Percentiles rank a stretch among this genome's conserved stretches.
phyloP scores from a whole-genome alignment of 2,888 invertebrate species.

The Agrochola macilenta region DNA sequence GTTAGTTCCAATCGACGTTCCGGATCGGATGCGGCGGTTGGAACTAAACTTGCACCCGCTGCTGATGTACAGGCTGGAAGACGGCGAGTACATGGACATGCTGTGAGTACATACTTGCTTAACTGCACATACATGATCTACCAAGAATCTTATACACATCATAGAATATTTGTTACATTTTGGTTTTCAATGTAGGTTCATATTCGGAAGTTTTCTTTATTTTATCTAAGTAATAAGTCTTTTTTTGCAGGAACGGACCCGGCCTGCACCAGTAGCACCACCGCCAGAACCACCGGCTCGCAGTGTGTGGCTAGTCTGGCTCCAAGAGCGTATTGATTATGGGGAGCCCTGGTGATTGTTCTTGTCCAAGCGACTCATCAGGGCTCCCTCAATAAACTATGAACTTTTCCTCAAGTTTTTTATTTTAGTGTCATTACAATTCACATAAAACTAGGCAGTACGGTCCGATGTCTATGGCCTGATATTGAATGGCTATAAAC shows the following conservation, averaged over 20 bases:
- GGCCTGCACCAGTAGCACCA: neutral
- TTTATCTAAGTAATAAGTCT: too few species aligned
- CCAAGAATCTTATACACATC: too few species aligned
- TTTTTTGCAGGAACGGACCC: neutral
- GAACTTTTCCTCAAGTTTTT: conserved; percentile 15
- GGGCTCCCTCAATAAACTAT: conserved; percentile 27
- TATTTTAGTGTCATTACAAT: neutral
- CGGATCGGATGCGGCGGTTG: too few species aligned
- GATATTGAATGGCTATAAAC: neutral
- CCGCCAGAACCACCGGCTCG: neutral
- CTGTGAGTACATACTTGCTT: too few species aligned
- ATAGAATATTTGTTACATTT: too few species aligned
- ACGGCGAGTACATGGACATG: too few species aligned
- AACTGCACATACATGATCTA: too few species aligned
- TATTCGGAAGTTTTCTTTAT: neutral
- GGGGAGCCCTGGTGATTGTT: conserved; percentile 13
- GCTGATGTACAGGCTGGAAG: too few species aligned
- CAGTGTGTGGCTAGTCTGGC: neutral
- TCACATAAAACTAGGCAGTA: neutral
- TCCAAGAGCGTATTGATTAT: neutral
- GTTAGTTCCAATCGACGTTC: too few species aligned
- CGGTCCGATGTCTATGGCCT: neutral
- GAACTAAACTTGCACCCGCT: too few species aligned
- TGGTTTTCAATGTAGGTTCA: too few species aligned
- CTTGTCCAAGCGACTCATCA: neutral